Evolutionary conservation across 1,140 invertebrate genomes (phyloP).

Genomic region (Dryas iulia): DNA sequence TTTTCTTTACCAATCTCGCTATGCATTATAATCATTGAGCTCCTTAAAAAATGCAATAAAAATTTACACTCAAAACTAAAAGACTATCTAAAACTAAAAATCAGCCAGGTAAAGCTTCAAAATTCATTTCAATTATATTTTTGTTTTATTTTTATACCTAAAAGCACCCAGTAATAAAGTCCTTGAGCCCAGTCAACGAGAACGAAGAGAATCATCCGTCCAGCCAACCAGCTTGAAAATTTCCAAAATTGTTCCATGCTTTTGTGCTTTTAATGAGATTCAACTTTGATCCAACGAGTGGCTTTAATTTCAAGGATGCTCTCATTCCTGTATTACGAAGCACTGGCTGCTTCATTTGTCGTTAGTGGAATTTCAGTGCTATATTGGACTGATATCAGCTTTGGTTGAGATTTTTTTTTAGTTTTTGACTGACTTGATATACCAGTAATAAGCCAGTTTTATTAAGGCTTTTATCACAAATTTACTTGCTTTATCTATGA

Average conservation of each 20-base stretch:
- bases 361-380: slow-evolving; percentile 3
- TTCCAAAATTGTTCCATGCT: slow-evolving; percentile 8
- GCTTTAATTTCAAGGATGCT: slow-evolving; percentile 19
- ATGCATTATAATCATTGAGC: too few species aligned
- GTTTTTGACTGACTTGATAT: too few species aligned
- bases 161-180: neutral
- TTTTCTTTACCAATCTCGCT: too few species aligned
- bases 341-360: slow-evolving; percentile 9
- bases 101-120: neutral
- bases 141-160: neutral
- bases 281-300: slow-evolving; percentile 9
- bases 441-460: too few species aligned
- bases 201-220: neutral
- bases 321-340: slow-evolving; percentile 16
- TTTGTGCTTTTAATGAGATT: slow-evolving; percentile 18
- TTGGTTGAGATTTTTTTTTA: too few species aligned
- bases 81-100: too few species aligned
- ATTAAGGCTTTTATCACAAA: too few species aligned
- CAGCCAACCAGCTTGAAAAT: neutral
- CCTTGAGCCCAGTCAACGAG: neutral
- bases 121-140: neutral
- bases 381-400: neutral
- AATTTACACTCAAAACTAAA: too few species aligned
- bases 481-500: too few species aligned
- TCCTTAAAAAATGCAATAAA: too few species aligned